Conservation (phyloP, 2,888 invertebrate genomes). For the Campoletis raptor region DNA sequence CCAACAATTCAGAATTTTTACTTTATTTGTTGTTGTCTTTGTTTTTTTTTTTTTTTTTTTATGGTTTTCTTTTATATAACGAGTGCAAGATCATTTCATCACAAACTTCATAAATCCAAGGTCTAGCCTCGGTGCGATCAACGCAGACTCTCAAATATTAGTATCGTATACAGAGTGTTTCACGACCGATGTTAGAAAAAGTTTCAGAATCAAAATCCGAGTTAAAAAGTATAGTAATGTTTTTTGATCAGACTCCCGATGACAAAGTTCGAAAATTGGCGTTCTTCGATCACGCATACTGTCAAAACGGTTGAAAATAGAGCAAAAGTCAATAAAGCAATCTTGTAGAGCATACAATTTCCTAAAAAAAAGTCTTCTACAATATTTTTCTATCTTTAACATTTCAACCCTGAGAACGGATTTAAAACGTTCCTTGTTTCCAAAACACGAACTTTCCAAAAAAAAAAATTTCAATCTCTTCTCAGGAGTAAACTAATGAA, state of each 20-base stretch:
- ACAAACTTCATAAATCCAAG: conserved; percentile 48
- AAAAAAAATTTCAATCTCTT: neutral
- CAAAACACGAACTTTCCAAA: neutral
- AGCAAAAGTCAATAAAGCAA: neutral
- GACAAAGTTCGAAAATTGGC: too few relatives aligned
- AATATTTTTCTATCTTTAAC: neutral
- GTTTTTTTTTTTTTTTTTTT: conserved; percentile 2
- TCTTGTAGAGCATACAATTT: neutral
- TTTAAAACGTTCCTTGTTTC: neutral
- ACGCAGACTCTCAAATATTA: conserved; percentile 45
- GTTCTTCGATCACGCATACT: neutral
- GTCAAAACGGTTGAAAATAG: neutral
- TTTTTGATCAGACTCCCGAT: too few relatives aligned
- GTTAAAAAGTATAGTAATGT: neutral
- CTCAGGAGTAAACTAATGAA: neutral
- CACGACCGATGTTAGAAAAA: neutral
- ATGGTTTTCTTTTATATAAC: conserved; percentile 48
- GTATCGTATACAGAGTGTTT: conserved; percentile 4
- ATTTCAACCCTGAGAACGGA: neutral
- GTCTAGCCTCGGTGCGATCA: conserved; percentile 65
- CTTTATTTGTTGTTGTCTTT: neutral
- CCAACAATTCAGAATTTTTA: conserved; percentile 28
- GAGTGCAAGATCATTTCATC: conserved; percentile 60
- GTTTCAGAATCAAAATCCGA: neutral
- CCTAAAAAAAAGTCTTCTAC: neutral